Conservation (phyloP, 2,113 vertebrate genomes). For the Scomber scombrus region DNA sequence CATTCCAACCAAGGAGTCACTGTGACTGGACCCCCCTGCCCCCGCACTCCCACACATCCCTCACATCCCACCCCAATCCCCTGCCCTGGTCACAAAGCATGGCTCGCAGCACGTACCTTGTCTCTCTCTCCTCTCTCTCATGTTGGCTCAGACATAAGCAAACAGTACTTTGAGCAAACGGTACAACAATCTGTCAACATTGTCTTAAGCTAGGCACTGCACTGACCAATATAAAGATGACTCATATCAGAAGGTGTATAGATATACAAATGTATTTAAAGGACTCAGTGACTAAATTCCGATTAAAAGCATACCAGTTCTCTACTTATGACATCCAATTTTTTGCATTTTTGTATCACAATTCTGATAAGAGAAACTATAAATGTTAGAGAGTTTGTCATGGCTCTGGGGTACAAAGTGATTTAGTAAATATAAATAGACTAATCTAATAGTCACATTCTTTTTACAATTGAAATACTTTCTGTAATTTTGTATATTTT, state of each 20-base stretch:
- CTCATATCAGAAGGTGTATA: constrained; percentile 5
- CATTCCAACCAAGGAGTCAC: constrained; percentile 80
- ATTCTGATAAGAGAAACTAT: neutral
- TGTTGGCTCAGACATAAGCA: constrained; percentile 85
- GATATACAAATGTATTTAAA: neutral
- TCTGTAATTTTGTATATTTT: neutral
- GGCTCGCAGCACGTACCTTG: constrained; percentile 85
- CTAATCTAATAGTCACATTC: neutral
- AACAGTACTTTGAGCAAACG: constrained; percentile 84
- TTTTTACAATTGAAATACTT: neutral
- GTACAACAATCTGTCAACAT: constrained; percentile 68
- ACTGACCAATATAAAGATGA: constrained; percentile 36
- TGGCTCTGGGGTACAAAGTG: neutral
- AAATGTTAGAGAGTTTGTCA: neutral
- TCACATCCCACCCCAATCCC: constrained; percentile 71
- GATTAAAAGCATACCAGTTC: neutral
- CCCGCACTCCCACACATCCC: constrained; percentile 64
- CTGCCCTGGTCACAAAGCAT: constrained; percentile 75
- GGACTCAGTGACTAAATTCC: neutral
- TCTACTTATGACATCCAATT: neutral
- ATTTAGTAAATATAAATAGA: too few species aligned
- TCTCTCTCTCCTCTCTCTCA: constrained; percentile 72
- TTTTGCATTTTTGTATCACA: neutral
- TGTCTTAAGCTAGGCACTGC: constrained; percentile 33
- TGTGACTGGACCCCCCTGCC: constrained; percentile 75